Evolutionary conservation across 2,797 vertebrate genomes (phyloP), one percentile per base, ranked within the genome.

Genomic region (Staurois parvus): DNA sequence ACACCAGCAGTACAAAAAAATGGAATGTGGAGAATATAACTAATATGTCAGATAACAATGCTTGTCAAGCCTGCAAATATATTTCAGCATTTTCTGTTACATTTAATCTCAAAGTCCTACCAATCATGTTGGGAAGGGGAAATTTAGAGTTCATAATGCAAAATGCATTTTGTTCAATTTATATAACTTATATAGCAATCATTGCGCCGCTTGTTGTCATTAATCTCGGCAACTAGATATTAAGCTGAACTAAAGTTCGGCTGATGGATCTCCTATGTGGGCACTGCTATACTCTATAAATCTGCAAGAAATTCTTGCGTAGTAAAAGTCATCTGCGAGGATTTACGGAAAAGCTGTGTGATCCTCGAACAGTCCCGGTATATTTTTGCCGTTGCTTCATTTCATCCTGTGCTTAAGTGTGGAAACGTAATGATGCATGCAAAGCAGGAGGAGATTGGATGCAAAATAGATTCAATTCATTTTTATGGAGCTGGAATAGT

Each of bases 61-160:
- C 32, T 42, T 72, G 40, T 76, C 79, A 81, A 40, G 56, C 15
- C 7, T 7, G 21, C n/a, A 62, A 69, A 68, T 67, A 72, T 85
- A 85, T 81, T 72, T 81, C 84, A 81, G 73, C 69, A 37, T 81
- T 76, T 81, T 72, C 84, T 48, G 59, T 80, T 75, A 85, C 84
- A 76, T 81, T 85, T 85, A 81, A 80, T 85, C 84, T 85, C n/a
- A 37, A 15, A 34, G n/a, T 74, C 76, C 78, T 59, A 70, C 78
- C 72, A 76, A 74, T 85, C 84, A 80, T 37, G 72, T 69, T 26
- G 80, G 77, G 76, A 85, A 67, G 77, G 84, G 59, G 79, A 81
- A 85, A 85, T 81, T 59, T 72, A 67, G 84, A 79, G 78, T 81
- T 72, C 79, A 86, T 81, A 86, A 86, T 81, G 73, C 62, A 77